Base-by-base conservation (phyloP, 2,797 vertebrate species). In the Acipenser oxyrinchus region DNA sequence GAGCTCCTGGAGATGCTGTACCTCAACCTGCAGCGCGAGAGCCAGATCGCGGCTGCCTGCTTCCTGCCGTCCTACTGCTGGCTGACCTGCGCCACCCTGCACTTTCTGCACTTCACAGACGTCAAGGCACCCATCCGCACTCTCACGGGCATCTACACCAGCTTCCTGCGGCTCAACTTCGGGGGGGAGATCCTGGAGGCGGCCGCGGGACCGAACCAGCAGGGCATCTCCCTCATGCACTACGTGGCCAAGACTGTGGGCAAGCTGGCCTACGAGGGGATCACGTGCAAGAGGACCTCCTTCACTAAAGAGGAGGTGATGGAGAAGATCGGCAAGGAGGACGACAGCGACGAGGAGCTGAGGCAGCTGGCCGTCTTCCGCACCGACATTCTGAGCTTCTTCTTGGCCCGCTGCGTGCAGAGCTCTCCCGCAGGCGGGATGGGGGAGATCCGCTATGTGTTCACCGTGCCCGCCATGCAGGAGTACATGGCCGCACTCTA, bases 401-500 rank as follows among this genome's bases (percentile, higher is more conserved):
- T 99, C 72, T 79, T 99, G 76, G 90, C 88, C 8, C 93, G 94
- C 0, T 88, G 87, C 0, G 81, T 94, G 37, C 82, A 88, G 70
- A 51, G 9, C 55, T 66, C 5, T 23, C 67, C 81, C 80, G 0
- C 86, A 81, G 58, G 86, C 79, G 57, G 73, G 49, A 83, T 1
- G 55, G 66, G 18, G 59, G 76, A 81, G 64, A 76, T 76, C 70
- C 83, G 81, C 0, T 96, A 94, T 0, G 90, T 95, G 12, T 99
- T 99, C 74, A 93, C 95, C 0, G 88, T 95, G 48, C 96, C 95
- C 0, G 92, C 91, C 69, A 95, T 99, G 94, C 96, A 98, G 77
- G 95, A 98, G 71, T 99, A 98, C 80, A 81, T 99, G 70, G 96
- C 96, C 0, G 96, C 96, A 7, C 92, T 99, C 2, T 98, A 98